Evolutionary conservation across 1,140 invertebrate genomes (phyloP).

Genomic region (Telenomus remus): DNA sequence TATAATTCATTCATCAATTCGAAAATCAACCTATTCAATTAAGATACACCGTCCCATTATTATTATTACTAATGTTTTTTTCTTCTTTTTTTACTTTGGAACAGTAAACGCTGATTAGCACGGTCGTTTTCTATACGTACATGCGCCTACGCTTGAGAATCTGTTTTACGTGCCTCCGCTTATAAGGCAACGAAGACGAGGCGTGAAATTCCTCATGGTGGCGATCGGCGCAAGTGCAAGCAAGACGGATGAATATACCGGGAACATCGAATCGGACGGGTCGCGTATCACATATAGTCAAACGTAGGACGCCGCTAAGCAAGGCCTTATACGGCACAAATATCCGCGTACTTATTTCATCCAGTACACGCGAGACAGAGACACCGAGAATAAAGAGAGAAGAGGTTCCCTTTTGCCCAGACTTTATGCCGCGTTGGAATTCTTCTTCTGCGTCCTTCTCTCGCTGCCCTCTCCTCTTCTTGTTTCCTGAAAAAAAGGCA

Average conservation of each 20-base stretch:
- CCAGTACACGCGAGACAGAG: conserved; percentile 13
- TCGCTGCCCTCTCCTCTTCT: conserved; percentile 17
- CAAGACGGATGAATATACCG: conserved; percentile 30
- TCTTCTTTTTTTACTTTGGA: conserved; percentile 32
- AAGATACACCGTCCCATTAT: background rate
- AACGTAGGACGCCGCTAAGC: conserved; percentile 58
- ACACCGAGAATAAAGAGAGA: background rate
- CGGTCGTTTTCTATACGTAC: conserved; percentile 17
- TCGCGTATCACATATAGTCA: conserved; percentile 43
- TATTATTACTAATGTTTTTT: conserved; percentile 8
- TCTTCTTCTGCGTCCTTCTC: conserved; percentile 1
- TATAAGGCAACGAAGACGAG: conserved; percentile 52
- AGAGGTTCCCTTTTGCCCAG: conserved; percentile 24
- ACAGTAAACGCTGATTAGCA: conserved; percentile 41
- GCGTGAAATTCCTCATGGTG: conserved; percentile 56
- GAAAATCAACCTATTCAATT: conserved; percentile 3
- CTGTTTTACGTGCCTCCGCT: conserved; percentile 50
- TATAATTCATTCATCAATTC: too few species aligned
- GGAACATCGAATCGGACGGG: conserved; percentile 51
- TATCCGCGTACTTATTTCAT: conserved; percentile 52
- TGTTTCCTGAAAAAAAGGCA: conserved; percentile 1
- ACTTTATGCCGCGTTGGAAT: conserved; percentile 39
- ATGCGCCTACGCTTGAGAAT: conserved; percentile 51
- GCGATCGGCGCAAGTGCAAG: conserved; percentile 38
- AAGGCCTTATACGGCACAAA: conserved; percentile 57